Percentiles rank a stretch among this genome's conserved stretches.
These are phyloP conservation scores for Bilobella aurantiaca DNA, from an alignment of 1,140 invertebrate species.

Conservation along the genomic window DNA sequence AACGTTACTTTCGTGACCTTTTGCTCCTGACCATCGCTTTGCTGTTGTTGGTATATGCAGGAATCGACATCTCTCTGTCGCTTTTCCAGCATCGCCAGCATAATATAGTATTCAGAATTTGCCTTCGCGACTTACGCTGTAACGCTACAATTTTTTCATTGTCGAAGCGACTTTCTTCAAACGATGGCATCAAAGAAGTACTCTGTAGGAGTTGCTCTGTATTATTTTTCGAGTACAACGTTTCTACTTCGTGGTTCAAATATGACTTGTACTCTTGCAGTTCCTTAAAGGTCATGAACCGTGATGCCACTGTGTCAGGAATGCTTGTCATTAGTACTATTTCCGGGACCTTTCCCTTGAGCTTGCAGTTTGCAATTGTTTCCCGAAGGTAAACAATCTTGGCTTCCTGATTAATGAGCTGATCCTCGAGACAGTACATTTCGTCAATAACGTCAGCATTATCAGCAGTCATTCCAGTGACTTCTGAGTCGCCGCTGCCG, in stretches of 20 bases:
- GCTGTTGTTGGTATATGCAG: slow-evolving; percentile 15
- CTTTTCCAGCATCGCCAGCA: slow-evolving; percentile 25
- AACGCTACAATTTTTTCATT: not conserved
- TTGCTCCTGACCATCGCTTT: not conserved
- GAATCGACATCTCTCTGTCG: slow-evolving; percentile 25
- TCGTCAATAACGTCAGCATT: slow-evolving; percentile 21
- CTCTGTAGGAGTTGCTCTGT: slow-evolving; percentile 7
- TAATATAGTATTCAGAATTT: too few species aligned
- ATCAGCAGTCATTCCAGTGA: too few species aligned
- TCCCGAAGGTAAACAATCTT: slow-evolving; percentile 12
- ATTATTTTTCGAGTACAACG: slow-evolving; percentile 8
- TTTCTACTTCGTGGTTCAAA: slow-evolving; percentile 10
- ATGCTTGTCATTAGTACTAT: slow-evolving; percentile 3
- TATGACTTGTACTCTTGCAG: not conserved
- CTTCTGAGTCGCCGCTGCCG: too few species aligned
- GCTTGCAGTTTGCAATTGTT: slow-evolving; percentile 17
- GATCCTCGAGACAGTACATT: slow-evolving; percentile 17
- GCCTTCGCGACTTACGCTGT: too few species aligned
- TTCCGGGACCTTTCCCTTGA: slow-evolving; percentile 17
- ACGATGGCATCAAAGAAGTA: not conserved
- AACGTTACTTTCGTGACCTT: slow-evolving; percentile 4
- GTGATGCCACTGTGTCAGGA: slow-evolving; percentile 3
- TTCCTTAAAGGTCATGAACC: slow-evolving; percentile 16
- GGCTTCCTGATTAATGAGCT: slow-evolving; percentile 5
- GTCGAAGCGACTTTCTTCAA: not conserved